Percentiles rank a stretch among this genome's conserved stretches.
Evolutionary conservation across 1,140 invertebrate genomes (phyloP).

Genomic region (Sitophilus oryzae): DNA sequence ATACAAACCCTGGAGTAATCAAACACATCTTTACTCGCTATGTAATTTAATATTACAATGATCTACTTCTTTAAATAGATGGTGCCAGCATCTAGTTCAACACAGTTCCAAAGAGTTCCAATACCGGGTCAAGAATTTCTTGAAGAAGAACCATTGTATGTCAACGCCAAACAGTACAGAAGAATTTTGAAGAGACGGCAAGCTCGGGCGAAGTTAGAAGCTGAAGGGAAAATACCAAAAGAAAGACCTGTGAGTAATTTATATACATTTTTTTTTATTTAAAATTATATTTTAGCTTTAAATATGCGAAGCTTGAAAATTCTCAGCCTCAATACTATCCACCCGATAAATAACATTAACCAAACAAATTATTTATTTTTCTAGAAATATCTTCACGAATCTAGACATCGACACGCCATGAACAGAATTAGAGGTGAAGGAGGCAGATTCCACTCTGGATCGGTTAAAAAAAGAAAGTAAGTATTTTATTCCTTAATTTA

Average conservation of each 20-base stretch:
- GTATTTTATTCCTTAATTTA: slow-evolving; percentile 10
- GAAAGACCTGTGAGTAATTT: slow-evolving; percentile 70
- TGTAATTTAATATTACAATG: no score
- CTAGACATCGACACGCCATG: slow-evolving; percentile 95
- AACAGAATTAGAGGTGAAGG: slow-evolving; percentile 95
- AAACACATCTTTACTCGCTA: slow-evolving; percentile 1
- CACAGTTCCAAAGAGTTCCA: slow-evolving; percentile 60
- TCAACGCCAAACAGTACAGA: slow-evolving; percentile 98
- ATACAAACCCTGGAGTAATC: no score
- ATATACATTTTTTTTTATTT: slow-evolving; percentile 10
- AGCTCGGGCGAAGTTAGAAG: slow-evolving; percentile 85
- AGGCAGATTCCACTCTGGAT: slow-evolving; percentile 86
- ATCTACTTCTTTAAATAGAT: slow-evolving; percentile 46
- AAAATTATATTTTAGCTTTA: slow-evolving; percentile 26
- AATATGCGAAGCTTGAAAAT: neutral
- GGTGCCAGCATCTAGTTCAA: slow-evolving; percentile 55
- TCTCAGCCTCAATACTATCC: neutral
- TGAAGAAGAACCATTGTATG: slow-evolving; percentile 92
- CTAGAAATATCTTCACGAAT: slow-evolving; percentile 99
- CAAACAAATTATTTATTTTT: slow-evolving; percentile 38
- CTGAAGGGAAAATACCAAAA: slow-evolving; percentile 92
- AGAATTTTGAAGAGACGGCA: slow-evolving; percentile 85
- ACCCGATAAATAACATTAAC: neutral
- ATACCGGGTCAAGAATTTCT: slow-evolving; percentile 64
- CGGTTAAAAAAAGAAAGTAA: slow-evolving; percentile 56